Evolutionary conservation across 2,113 vertebrate genomes (phyloP), one percentile per base, ranked within the genome.

Genomic region (Sylvia atricapilla): DNA sequence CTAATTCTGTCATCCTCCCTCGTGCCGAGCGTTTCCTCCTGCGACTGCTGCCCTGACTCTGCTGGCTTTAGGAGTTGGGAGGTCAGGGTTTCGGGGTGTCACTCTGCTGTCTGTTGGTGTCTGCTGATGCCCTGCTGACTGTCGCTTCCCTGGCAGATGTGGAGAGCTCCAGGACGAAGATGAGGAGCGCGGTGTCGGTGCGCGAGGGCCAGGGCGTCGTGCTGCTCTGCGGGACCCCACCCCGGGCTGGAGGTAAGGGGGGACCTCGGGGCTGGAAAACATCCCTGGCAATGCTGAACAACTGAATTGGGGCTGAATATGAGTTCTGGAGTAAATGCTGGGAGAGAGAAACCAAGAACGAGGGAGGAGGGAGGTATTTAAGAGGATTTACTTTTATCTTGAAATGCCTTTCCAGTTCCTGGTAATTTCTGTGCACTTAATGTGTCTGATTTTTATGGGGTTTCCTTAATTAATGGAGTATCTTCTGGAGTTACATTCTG

Each of bases 181-280:
- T 97, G 93, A 98, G 99, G 94, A 99, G 98, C 27, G 97, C 98
- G 0, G 99, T 99, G 58, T 99, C 99, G 1, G 99, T 99, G 56
- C 98, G 99, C 2, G 99, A 99, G 94, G 99, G 99, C 53, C 99
- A 99, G 96, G 99, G 99, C 4, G 99, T 99, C 2, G 99, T 99
- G 93, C 97, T 99, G 88, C 95, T 99, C 53, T 99, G 99, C 3
- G 99, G 99, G 24, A 98, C 98, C 5, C 97, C 98, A 0, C 96
- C 98, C 18, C 98, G 99, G 93, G 98, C 99, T 1, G 99, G 98
- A 98, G 99, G 99, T 99, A 98, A 98, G 98, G 70, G 85, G 87
- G 24, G 18, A 44, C 72, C 50, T 74, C 4, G 2, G 41, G 25
- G n/a, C 5, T 27, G 16, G 0, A 62, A 14, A 33, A 1, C 13